A percentile compares a stretch with the other conserved stretches of the same genome.
phyloP scores from a whole-genome alignment of 2,113 vertebrate genomes.

The Grantiella picta region DNA sequence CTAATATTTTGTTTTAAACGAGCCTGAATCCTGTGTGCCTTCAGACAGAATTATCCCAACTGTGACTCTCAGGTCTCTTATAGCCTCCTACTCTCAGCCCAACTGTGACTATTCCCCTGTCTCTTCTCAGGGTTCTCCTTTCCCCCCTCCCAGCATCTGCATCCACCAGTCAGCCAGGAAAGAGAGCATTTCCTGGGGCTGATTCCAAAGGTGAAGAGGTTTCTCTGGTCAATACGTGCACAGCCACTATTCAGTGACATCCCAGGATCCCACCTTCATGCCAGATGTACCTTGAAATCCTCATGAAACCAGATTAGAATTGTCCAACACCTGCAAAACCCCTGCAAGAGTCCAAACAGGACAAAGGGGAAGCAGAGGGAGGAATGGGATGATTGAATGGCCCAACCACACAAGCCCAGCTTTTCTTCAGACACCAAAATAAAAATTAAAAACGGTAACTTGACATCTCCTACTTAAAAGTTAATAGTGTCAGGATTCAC shows the following conservation, averaged over 20 bases:
- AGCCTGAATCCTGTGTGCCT: not conserved
- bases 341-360: not conserved
- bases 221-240: rapidly evolving
- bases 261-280: not conserved
- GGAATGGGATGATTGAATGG: not conserved
- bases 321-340: not conserved
- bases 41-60: not conserved
- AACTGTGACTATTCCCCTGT: rapidly evolving
- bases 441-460: not conserved
- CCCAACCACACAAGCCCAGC: not conserved
- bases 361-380: not conserved
- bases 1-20: not conserved
- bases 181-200: not conserved
- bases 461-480: not conserved
- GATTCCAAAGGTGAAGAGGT: too few species aligned
- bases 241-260: not conserved
- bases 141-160: not conserved
- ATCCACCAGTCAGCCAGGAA: not conserved
- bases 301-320: not conserved
- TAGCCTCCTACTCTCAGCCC: not conserved
- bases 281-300: not conserved
- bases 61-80: rapidly evolving
- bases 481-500: not conserved
- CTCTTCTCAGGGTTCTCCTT: not conserved
- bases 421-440: not conserved